phyloP scores from a whole-genome alignment of 2,888 invertebrate species.

The Apodemia zela region DNA sequence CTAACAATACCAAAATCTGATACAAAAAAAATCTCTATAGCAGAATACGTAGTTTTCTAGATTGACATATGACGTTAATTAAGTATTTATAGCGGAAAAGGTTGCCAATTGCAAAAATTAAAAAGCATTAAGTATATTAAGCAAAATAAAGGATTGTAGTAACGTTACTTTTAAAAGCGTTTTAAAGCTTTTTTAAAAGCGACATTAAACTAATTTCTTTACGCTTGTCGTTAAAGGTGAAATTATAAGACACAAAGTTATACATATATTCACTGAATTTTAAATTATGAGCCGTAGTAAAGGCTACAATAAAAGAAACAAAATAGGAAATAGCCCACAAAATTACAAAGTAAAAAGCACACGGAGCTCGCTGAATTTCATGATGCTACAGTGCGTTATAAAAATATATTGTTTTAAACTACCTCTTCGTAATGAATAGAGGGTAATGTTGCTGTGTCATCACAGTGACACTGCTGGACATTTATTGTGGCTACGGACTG shows the following conservation, averaged over 20 bases:
- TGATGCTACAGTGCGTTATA: slow-evolving; percentile 26
- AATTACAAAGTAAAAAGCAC: slow-evolving; percentile 25
- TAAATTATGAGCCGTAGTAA: slow-evolving; percentile 26
- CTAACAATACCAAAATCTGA: no score
- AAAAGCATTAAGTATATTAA: no score
- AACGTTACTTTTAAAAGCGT: no score
- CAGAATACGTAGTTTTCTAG: no score
- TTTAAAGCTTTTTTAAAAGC: no score
- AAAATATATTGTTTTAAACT: slow-evolving; percentile 30
- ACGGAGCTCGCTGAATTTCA: slow-evolving; percentile 24
- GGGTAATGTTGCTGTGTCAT: background rate
- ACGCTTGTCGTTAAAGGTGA: no score
- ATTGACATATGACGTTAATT: no score
- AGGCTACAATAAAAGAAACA: slow-evolving; percentile 18
- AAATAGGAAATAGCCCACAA: slow-evolving; percentile 24
- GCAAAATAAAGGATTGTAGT: no score
- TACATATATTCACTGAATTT: slow-evolving; percentile 22
- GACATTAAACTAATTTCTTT: no score
- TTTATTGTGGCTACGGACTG: slow-evolving; percentile 1
- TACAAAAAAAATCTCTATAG: no score
- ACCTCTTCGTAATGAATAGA: slow-evolving; percentile 18
- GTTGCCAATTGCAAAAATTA: no score
- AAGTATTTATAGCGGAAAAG: no score
- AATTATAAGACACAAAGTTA: slow-evolving; percentile 18
- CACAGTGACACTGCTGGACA: background rate